A percentile compares a stretch with the other conserved stretches of the same genome.
Evolutionary conservation across 2,888 invertebrate genomes (phyloP).

Genomic region (Myathropa florea): DNA sequence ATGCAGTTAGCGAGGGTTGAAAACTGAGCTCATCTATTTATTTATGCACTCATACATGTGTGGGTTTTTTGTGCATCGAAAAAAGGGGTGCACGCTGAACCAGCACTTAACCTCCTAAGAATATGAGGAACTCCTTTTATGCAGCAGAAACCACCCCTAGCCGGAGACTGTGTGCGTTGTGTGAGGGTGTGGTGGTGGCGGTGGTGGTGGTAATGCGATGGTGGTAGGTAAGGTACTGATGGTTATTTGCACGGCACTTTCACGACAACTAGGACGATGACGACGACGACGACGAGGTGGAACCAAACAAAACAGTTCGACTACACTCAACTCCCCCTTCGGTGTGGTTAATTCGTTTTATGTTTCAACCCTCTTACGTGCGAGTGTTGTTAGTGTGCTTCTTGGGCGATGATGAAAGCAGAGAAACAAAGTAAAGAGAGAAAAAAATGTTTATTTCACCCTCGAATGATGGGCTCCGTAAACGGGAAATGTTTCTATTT

Average conservation of each 20-base stretch:
- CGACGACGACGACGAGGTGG: conserved; percentile 51
- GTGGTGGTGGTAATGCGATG: conserved; percentile 12
- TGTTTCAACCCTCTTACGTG: conserved; percentile 60
- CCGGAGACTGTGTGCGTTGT: neutral
- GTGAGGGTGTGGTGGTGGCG: neutral
- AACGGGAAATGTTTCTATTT: conserved; percentile 70
- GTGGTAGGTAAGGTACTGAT: conserved; percentile 39
- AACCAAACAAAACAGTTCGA: conserved; percentile 26
- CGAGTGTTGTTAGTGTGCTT: conserved; percentile 27
- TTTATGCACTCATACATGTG: conserved; percentile 28
- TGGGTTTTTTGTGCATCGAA: neutral
- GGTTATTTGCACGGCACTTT: conserved; percentile 55
- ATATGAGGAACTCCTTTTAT: conserved; percentile 36
- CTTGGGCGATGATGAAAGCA: conserved; percentile 48
- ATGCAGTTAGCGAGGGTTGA: conserved; percentile 61
- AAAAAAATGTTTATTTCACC: conserved; percentile 53
- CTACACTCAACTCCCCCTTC: conserved; percentile 45
- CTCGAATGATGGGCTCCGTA: conserved; percentile 39
- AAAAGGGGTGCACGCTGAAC: conserved; percentile 39
- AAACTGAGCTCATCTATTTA: conserved; percentile 48
- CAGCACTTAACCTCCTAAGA: conserved; percentile 52
- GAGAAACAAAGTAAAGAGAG: conserved; percentile 46
- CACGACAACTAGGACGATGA: conserved; percentile 7
- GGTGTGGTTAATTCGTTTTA: conserved; percentile 59
- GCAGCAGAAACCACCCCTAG: conserved; percentile 56